Percentiles rank a stretch among this genome's conserved stretches.
These are phyloP conservation scores for Lordiphosa collinella DNA, from an alignment of 1,140 invertebrate genomes.

Conservation along the genomic window DNA sequence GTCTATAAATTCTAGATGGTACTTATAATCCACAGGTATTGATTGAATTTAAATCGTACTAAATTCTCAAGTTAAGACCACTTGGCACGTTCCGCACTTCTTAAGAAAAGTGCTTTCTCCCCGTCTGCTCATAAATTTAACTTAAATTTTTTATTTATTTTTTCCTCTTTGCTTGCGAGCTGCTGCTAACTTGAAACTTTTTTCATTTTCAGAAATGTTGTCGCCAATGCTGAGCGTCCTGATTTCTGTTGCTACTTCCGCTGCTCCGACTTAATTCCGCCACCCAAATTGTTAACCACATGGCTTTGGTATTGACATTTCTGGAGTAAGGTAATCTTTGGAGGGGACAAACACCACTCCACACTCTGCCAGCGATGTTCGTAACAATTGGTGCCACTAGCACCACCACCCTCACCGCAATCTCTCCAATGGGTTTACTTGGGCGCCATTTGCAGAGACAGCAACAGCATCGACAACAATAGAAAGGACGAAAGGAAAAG, in stretches of 20 bases:
- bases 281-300: slow-evolving; percentile 22
- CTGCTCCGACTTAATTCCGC: slow-evolving; percentile 20
- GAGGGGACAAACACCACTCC: slow-evolving; percentile 21
- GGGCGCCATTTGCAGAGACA: slow-evolving; percentile 1
- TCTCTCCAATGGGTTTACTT: slow-evolving; percentile 3
- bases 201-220: slow-evolving; percentile 30
- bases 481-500: slow-evolving; percentile 4
- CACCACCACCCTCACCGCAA: background rate
- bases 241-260: background rate
- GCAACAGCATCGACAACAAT: background rate
- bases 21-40: no score
- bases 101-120: no score
- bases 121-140: no score
- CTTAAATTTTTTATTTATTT: no score
- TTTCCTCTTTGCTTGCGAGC: background rate
- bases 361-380: slow-evolving; percentile 2
- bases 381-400: slow-evolving; percentile 29
- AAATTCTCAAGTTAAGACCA: no score
- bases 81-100: no score
- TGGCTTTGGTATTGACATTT: slow-evolving; percentile 9
- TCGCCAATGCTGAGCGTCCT: slow-evolving; percentile 5
- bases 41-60: no score
- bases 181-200: slow-evolving; percentile 15
- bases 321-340: slow-evolving; percentile 9
- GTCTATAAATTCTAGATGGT: no score